Base-by-base conservation (phyloP, 2,888 invertebrate genomes). In the Amblyteles armatorius region DNA sequence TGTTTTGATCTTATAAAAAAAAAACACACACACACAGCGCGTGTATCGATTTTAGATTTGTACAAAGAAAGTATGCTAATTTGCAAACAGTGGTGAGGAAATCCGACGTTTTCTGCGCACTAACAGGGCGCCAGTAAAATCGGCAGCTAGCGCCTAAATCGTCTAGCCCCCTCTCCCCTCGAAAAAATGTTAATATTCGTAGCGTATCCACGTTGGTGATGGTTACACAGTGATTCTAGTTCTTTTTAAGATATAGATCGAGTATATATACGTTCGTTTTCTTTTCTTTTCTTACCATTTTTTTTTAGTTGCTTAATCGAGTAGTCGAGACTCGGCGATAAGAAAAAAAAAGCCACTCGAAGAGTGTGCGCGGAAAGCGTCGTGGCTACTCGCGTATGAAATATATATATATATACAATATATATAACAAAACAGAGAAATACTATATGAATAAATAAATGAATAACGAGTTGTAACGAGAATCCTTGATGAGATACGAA, bases 151-250 rank as follows among this genome's bases (percentile, higher is more conserved):
- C 48, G 36, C 60, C 74, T 63, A 52, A 76, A 63, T 63, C 33
- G 63, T 63, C 63, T n/a, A 72, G n/a, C 40, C 33, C 19, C 69
- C 36, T 19, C 50, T 26, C 55, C 40, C 52, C 57, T 60, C 29
- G 33, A 55, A 55, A 50, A 52, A 82, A 65, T 11, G 89, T 91
- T 90, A 89, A 91, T 91, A 87, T 88, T 90, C 88, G 87, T 91
- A 91, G 91, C 87, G 90, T 92, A 91, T 92, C 90, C 90, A 91
- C 91, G 88, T 90, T 40, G 92, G 92, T 92, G 91, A 92, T 90
- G 92, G 92, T 92, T 89, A 88, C 84, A 88, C 84, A 92, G 91
- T 91, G 91, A 92, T 91, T 92, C 91, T 91, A 92, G 91, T 92
- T 92, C 88, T 91, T 91, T 90, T 90, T 89, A 90, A 89, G 80